These are phyloP conservation scores for Zaprionus lineosus DNA, from an alignment of 2,888 invertebrate genomes.

Conservation along the genomic window DNA sequence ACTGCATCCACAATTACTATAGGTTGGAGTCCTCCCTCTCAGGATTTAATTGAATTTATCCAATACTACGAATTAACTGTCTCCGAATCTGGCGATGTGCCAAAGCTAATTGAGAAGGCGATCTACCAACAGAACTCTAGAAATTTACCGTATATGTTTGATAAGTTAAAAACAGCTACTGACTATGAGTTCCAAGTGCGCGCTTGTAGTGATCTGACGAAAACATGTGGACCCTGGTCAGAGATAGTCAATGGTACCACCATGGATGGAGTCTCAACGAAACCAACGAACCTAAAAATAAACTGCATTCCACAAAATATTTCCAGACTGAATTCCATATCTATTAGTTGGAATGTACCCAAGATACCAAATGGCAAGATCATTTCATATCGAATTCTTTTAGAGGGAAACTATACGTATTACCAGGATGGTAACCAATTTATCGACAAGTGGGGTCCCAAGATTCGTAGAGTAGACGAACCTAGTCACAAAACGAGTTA, in stretches of 20 bases:
- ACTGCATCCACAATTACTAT: conserved; percentile 89
- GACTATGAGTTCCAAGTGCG: conserved; percentile 91
- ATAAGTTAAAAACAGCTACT: conserved; percentile 89
- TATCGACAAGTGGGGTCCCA: conserved; percentile 85
- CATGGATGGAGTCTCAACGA: conserved; percentile 90
- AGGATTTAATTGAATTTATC: conserved; percentile 87
- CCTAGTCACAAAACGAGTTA: conserved; percentile 84
- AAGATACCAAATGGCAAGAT: conserved; percentile 90
- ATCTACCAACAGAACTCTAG: conserved; percentile 86
- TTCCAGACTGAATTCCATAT: conserved; percentile 85
- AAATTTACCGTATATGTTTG: conserved; percentile 90
- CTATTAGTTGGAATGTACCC: conserved; percentile 89
- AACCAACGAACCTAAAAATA: conserved; percentile 87
- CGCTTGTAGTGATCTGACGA: conserved; percentile 91
- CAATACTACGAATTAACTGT: conserved; percentile 90
- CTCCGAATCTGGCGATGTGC: conserved; percentile 84
- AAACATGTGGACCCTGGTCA: conserved; percentile 91
- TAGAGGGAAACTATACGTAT: conserved; percentile 85
- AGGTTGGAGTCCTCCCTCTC: conserved; percentile 89
- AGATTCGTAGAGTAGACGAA: conserved; percentile 85
- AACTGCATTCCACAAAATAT: conserved; percentile 86
- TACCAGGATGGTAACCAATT: conserved; percentile 84
- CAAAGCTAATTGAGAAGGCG: conserved; percentile 84
- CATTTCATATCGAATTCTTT: conserved; percentile 88
- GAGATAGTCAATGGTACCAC: conserved; percentile 90